Base-by-base conservation (phyloP, 2,888 invertebrate genomes). In the Copidosoma aretas region DNA sequence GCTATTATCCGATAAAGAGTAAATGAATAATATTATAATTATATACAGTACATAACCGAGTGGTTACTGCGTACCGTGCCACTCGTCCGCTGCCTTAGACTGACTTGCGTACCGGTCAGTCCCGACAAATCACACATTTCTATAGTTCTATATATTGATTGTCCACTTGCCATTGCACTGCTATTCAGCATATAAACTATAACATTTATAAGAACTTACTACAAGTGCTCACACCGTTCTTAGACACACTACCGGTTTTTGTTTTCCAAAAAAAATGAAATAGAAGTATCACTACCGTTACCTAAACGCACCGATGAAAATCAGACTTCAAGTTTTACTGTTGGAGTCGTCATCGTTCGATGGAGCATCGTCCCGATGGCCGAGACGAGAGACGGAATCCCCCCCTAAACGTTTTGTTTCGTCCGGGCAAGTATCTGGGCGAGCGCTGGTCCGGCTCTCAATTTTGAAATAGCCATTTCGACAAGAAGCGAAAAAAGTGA, bases 401-500 rank as follows among this genome's bases (percentile, higher is more conserved):
- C 39, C 41, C 65, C 68, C 68, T 56, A 21, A 71, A 63, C 72
- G 66, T 64, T 71, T 76, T 74, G 77, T 82, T 82, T 71, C 70
- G 69, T 77, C 81, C 78, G 81, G 83, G 82, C 79, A 78, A 80
- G 76, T 76, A 78, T 46, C 32, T 78, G 79, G 80, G 83, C 83
- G 81, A 83, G 83, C 82, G 79, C 80, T 81, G 81, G 81, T 86
- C 85, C 86, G 85, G 89, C 88, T 90, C 89, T 90, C 91, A 90
- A 88, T 81, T 85, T 86, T 87, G 87, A 88, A 90, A 91, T 90
- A 91, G 90, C 88, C 89, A 89, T 84, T 84, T 84, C 83, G 83
- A 83, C 78, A 79, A 79, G 79, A 83, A 82, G 79, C 82, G 82
- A 83, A 83, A 82, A 82, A 82, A 80, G 76, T 77, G 80, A 81